Conservation (phyloP, 2,113 vertebrate genomes). For the Brachypodius melanocephalos region DNA sequence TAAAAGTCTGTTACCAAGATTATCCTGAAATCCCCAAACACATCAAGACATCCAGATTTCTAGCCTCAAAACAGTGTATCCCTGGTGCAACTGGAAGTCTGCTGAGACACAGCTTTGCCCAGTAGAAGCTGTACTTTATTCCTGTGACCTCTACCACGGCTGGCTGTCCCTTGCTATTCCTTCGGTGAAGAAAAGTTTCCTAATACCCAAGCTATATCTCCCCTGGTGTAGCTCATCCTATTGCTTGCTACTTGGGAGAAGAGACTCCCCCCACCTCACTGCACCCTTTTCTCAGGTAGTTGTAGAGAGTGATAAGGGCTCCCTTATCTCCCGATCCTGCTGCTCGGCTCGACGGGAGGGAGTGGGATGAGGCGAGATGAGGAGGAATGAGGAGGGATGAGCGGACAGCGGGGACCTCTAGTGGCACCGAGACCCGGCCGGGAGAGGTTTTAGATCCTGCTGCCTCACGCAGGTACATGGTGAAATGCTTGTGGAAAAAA, state of each 20-base stretch:
- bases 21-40: not conserved
- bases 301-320: not conserved
- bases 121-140: not conserved
- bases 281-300: not conserved
- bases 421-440: not conserved
- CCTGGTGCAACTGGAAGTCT: not conserved
- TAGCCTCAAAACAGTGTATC: rapidly evolving
- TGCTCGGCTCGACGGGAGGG: not conserved
- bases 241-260: not conserved
- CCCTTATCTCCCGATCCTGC: rapidly evolving
- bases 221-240: not conserved
- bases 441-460: not conserved
- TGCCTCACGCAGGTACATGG: not conserved
- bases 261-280: too few relatives aligned
- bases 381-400: not conserved
- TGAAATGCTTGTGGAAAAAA: not conserved
- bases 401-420: not conserved
- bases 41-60: not conserved
- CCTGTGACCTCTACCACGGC: not conserved
- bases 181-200: not conserved
- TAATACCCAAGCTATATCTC: not conserved
- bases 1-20: not conserved
- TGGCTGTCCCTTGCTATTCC: not conserved
- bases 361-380: not conserved
- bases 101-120: not conserved